Base-by-base conservation (phyloP, 2,888 invertebrate genomes). In the Arctia plantaginis region DNA sequence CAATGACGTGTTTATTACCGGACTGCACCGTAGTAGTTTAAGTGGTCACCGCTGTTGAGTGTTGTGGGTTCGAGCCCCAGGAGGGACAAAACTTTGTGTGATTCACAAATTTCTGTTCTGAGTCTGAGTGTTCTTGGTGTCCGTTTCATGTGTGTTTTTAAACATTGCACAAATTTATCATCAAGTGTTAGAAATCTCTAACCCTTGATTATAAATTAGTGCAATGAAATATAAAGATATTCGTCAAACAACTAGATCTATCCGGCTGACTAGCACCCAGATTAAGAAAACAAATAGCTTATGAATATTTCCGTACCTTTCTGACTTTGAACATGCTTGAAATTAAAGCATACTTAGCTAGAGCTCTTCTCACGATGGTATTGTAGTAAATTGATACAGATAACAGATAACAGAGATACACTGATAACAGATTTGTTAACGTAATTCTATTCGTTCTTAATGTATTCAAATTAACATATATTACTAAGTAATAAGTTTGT, bases 271-370 rank as follows among this genome's bases (percentile, higher is more conserved):
- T 78, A 75, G 74, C 73, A 72, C 72, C 69, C 77, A 81, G 84
- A 82, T 80, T 83, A 83, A 76, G 79, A 83, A 81, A 77, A 82
- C 85, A 83, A 73, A 89, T 85, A 87, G 74, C n/a, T 0, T 73
- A 74, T 73, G 72, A 68, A 77, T 85, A 85, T 41, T 82, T 78
- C 23, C 44, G 64, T 65, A 15, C 33, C 69, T 62, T 47, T 66
- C 65, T 67, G 13, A 35, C 3, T 30, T 72, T 41, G 10, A 44
- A 44, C 23, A 41, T 20, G 10, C 51, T 59, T 73, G 30, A 27
- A 72, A 80, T 72, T 59, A 77, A 68, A 73, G 1, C 68, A 8
- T 1, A n/a, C 15, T 30, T 3, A 20, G 6, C 4, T 20, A 80
- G 15, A 72, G 80, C 64, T 82, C 82, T 39, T 8, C 3, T 8